Evolutionary conservation across 2,797 vertebrate species (phyloP).

Genomic region (Gallirallus australis): DNA sequence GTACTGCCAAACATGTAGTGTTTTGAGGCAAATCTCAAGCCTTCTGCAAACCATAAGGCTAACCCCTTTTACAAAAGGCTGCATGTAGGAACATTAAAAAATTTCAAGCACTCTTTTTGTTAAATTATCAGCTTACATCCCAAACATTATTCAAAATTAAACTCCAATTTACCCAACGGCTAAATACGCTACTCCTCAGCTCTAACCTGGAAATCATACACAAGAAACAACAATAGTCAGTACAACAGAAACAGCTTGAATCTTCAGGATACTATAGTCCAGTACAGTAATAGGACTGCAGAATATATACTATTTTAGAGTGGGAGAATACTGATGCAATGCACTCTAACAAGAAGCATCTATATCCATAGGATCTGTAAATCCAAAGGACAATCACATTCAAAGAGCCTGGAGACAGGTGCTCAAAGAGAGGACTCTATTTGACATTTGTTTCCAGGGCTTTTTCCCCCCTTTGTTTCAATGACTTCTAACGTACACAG

Average conservation of each 20-base stretch:
- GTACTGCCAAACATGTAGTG: background rate
- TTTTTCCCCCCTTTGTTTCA: background rate
- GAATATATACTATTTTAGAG: background rate
- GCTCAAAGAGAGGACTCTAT: background rate
- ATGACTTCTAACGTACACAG: accelerated
- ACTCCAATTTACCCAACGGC: accelerated
- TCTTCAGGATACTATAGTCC: background rate
- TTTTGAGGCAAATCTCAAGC: background rate
- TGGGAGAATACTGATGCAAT: background rate
- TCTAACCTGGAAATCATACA: background rate
- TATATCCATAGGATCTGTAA: background rate
- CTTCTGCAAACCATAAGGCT: background rate
- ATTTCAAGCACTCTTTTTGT: background rate
- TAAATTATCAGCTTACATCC: background rate
- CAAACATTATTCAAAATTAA: background rate
- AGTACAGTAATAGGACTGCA: background rate
- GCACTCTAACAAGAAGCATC: accelerated
- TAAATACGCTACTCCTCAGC: background rate
- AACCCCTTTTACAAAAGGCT: background rate
- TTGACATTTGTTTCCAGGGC: background rate
- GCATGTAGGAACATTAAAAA: background rate
- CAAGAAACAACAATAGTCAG: background rate
- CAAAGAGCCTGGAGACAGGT: background rate
- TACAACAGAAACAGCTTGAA: background rate
- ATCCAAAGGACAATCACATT: background rate